Evolutionary conservation across 1,140 invertebrate genomes (phyloP), one percentile per base, ranked within the genome.

Genomic region (Andrena cerasifolii): DNA sequence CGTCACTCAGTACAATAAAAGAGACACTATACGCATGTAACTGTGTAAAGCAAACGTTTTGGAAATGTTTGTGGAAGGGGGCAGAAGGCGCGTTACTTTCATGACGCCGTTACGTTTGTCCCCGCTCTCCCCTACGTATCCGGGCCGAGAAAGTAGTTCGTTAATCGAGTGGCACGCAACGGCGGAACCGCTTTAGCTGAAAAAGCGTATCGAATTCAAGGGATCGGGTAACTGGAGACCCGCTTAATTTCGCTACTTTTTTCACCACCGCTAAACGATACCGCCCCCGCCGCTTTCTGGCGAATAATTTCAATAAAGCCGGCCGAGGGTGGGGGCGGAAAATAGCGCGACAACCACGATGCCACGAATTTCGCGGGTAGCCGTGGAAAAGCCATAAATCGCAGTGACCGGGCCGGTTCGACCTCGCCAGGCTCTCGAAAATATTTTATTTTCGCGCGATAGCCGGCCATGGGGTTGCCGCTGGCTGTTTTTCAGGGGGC

Each of bases 371-470:
- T 82, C 65, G 77, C 61, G 49, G n/a, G 31, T 16, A 66, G 51
- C n/a, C 58, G 63, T 7, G 74, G 16, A 65, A 78, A 84, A 72
- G 58, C 82, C 61, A 83, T 84, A 84, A 84, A 84, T 84, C 78
- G 65, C 54, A n/a, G 10, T 33, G 28, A 18, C 4, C 63, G 31
- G 16, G 14, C 47, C 26, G 36, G 53, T 49, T 61, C 16, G 61
- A 36, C 18, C 70, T 24, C 40, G 36, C n/a, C 61, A 18, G 43
- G 61, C 43, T 26, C 56, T n/a, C 58, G 77, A 84, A 83, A 83
- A 84, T 83, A 84, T 84, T 84, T 83, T 83, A 84, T 84, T 83
- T 80, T 62, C 68, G 56, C 18, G 53, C 75, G 70, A 75, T 78
- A 40, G 62, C 24, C 36, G 7, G 51, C 56, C 40, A 31, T 40